These are phyloP conservation scores for Tenthredo mesomela DNA, from an alignment of 2,888 invertebrate species.

Conservation along the genomic window DNA sequence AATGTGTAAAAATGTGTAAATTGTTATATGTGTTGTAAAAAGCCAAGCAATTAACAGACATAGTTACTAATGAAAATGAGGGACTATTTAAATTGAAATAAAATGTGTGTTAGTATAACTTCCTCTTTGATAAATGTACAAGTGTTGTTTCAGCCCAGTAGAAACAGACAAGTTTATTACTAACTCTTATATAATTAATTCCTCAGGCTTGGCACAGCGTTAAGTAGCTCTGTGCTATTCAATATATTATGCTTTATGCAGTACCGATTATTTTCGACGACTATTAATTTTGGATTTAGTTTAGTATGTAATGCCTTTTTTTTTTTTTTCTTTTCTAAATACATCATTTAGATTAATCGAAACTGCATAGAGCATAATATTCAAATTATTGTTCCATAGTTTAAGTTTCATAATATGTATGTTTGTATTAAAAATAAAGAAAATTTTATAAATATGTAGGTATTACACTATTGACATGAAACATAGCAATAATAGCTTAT, in stretches of 20 bases:
- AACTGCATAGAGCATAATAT: neutral
- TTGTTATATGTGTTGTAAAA: neutral
- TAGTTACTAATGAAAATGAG: neutral
- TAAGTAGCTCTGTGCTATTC: neutral
- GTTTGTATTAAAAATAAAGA: conserved; percentile 20
- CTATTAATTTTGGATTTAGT: neutral
- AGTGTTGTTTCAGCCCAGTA: neutral
- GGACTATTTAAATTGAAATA: neutral
- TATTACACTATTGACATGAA: conserved; percentile 11
- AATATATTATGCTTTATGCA: conserved; percentile 23
- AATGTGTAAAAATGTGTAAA: neutral
- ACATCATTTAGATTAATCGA: neutral
- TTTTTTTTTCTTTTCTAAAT: neutral
- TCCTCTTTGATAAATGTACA: conserved; percentile 12
- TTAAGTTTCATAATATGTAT: neutral
- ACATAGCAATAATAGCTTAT: neutral
- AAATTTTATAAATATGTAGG: conserved; percentile 15
- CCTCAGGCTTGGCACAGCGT: neutral
- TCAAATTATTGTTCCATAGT: neutral
- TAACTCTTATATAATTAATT: neutral
- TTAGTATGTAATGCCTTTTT: neutral
- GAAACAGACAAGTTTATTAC: conserved; percentile 6
- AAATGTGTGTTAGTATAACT: neutral
- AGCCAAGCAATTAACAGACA: neutral
- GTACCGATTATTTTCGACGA: neutral